Evolutionary conservation across 2,888 invertebrate species (phyloP).

Genomic region (Disparrhopalites patrizii): DNA sequence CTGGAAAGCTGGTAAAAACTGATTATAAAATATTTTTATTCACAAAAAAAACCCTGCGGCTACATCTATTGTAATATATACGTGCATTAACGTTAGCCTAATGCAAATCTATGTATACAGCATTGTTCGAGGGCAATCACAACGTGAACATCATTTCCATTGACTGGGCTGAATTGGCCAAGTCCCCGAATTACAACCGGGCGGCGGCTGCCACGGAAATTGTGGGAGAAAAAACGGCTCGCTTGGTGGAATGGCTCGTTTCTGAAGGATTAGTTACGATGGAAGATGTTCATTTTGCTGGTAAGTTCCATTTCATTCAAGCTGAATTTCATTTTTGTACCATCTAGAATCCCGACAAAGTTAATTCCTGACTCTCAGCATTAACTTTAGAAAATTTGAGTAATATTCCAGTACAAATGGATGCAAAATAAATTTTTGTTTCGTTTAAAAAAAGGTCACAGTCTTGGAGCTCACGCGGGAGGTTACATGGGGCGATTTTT

Average conservation of each 20-base stretch:
- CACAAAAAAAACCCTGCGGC: not conserved
- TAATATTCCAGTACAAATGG: no score
- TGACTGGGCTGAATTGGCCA: constrained; percentile 29
- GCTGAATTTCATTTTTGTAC: no score
- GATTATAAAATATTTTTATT: no score
- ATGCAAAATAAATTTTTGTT: no score
- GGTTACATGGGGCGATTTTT: constrained; percentile 61
- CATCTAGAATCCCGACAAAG: no score
- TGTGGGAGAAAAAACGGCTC: constrained; percentile 21
- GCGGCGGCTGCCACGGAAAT: constrained; percentile 29
- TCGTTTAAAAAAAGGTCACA: constrained; percentile 55
- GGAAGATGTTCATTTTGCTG: constrained; percentile 19
- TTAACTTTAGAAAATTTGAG: no score
- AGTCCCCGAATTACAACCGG: constrained; percentile 29
- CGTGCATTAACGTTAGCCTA: not conserved
- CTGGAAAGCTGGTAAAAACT: constrained; percentile 28
- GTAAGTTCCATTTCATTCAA: no score
- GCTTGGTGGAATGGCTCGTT: constrained; percentile 1
- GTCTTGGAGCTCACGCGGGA: constrained; percentile 63
- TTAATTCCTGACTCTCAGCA: no score
- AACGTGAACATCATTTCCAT: constrained; percentile 32
- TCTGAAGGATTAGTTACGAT: not conserved
- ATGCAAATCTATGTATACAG: not conserved
- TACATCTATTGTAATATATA: not conserved
- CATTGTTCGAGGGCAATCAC: constrained; percentile 5